Percentiles rank a stretch among this genome's conserved stretches.
These are phyloP conservation scores for Clarias laeviceps DNA, from an alignment of 2,797 vertebrate genomes.

Conservation along the genomic window DNA sequence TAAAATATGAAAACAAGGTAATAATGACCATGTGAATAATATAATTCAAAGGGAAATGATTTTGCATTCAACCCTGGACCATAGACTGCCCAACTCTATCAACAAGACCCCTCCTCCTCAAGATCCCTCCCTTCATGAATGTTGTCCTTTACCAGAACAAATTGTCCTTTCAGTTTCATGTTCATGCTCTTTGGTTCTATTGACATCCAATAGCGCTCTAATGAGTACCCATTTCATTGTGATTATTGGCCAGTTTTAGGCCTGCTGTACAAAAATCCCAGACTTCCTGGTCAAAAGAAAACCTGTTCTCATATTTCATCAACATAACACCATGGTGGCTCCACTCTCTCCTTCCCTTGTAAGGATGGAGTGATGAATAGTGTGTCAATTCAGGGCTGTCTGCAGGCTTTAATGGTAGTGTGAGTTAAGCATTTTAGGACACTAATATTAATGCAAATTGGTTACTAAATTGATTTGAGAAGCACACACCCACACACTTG, in stretches of 20 bases:
- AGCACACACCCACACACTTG: neutral
- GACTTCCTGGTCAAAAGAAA: constrained; percentile 42
- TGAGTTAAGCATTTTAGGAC: neutral
- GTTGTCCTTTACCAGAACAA: constrained; percentile 50
- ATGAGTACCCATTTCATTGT: constrained; percentile 32
- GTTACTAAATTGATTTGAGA: neutral
- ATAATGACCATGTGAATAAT: neutral
- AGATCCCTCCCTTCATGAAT: constrained; percentile 51
- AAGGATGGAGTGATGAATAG: constrained; percentile 31
- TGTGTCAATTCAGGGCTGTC: constrained; percentile 22
- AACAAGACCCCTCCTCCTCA: constrained; percentile 39
- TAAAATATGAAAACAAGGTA: constrained; percentile 5
- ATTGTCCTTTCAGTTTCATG: constrained; percentile 52
- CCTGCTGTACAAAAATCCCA: constrained; percentile 39
- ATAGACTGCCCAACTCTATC: constrained; percentile 2
- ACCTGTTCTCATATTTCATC: constrained; percentile 50
- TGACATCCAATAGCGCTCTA: constrained; percentile 39
- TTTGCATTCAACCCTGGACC: constrained; percentile 4
- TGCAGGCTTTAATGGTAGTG: neutral
- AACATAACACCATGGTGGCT: constrained; percentile 19
- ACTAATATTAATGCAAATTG: neutral
- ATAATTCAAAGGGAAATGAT: neutral
- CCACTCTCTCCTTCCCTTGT: constrained; percentile 19
- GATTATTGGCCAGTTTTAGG: constrained; percentile 39
- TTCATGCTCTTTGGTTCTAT: constrained; percentile 33